Base-by-base conservation (phyloP, 1,140 invertebrate genomes). In the Nebria ingens region DNA sequence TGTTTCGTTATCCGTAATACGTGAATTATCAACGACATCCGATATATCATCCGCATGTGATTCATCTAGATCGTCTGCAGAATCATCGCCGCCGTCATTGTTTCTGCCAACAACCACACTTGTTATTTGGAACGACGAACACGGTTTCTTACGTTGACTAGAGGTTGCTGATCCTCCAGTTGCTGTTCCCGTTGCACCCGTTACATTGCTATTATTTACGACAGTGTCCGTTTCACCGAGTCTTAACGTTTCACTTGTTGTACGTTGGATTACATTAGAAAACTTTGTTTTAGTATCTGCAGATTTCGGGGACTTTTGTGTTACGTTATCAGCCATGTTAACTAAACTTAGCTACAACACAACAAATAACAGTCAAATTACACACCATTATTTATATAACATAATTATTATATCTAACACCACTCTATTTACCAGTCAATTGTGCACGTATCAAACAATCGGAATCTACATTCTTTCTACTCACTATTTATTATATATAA, bases 81-180 rank as follows among this genome's bases (percentile, higher is more conserved):
- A 93, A 73, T 95, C 92, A 57, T 91, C 90, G 64, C 90, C 92
- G 57, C 85, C 84, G 72, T 94, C 91, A 73, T 83, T 87, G 68
- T 21, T 56, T 21, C 62, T 55, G 13, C 64, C 79, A 52, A 82
- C 76, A 38, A 80, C 85, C 15, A 88, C 84, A 68, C 86, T 89
- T 9, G 91, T 95, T 66, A 95, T 94, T 77, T 94, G 91, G 76
- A 95, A 95, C 54, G 91, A 93, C 67, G 87, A 89, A 66, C 82
- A 87, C 76, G 89, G 89, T 76, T 88, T 88, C 65, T 79, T 61
- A 52, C 57, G 58, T 51, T 51, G 58, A 42, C 56, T 60, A 21
- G 58, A 21, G 55, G 62, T 52, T 21, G 52, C 53, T 51, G 59
- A 53, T 21, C 19, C 34, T 51, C 57, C 52, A 40, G 58, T 57